Conservation (phyloP, 2,797 vertebrate species). For the Morelia viridis region DNA sequence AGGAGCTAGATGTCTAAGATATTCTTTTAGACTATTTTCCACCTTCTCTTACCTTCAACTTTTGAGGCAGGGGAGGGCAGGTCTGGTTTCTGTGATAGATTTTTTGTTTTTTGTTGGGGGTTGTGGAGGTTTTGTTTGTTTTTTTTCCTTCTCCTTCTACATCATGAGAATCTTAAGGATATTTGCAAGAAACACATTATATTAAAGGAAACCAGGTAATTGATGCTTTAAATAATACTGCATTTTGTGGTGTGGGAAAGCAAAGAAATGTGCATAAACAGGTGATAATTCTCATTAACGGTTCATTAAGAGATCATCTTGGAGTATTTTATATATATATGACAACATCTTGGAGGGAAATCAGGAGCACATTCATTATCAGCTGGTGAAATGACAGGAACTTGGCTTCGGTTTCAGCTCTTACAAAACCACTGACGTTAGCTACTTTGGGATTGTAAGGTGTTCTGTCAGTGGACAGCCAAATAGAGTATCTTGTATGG, state of each 20-base stretch:
- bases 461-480: neutral
- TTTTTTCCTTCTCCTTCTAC: neutral
- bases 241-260: neutral
- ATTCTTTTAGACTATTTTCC: neutral
- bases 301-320: neutral
- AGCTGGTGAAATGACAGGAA: conserved; percentile 16
- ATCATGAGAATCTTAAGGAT: neutral
- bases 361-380: neutral
- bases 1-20: neutral
- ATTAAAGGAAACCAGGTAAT: neutral
- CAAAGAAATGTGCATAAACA: neutral
- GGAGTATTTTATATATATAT: neutral
- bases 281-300: neutral
- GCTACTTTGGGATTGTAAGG: neutral
- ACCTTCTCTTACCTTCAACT: neutral
- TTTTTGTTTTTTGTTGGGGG: neutral
- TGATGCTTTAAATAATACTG: neutral
- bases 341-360: neutral
- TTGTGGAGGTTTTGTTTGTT: neutral
- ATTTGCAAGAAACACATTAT: neutral
- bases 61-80: neutral
- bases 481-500: neutral
- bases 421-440: neutral
- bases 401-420: neutral
- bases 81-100: neutral